These are phyloP conservation scores for Cephalopterus ornatus DNA, from an alignment of 2,113 vertebrate genomes.

Conservation along the genomic window DNA sequence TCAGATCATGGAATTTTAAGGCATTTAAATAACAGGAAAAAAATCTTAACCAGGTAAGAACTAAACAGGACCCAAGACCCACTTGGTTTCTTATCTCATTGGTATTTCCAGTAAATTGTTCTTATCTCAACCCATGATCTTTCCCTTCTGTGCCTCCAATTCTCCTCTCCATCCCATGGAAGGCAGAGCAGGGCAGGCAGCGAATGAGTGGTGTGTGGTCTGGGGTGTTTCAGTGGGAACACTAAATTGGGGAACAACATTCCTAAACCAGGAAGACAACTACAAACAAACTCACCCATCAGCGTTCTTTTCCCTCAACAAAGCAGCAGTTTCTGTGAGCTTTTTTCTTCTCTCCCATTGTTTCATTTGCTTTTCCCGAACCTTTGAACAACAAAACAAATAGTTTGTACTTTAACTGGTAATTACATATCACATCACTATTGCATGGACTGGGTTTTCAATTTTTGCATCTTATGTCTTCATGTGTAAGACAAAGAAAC, in stretches of 20 bases:
- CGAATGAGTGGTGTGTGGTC: neutral
- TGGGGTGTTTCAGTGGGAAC: neutral
- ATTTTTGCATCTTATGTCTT: neutral
- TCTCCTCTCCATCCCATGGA: neutral
- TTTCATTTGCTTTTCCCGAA: constrained; percentile 83
- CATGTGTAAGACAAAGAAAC: neutral
- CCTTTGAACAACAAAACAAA: constrained; percentile 71
- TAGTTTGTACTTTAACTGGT: neutral
- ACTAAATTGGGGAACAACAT: neutral
- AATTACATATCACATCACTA: neutral
- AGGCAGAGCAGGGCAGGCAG: neutral
- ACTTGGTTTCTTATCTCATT: neutral
- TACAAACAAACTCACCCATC: constrained; percentile 83
- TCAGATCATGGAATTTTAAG: neutral
- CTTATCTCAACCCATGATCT: neutral
- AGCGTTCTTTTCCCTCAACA: constrained; percentile 85
- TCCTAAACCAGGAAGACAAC: neutral
- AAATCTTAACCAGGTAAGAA: neutral
- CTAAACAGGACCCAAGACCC: neutral
- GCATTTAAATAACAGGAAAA: neutral
- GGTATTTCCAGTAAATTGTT: neutral
- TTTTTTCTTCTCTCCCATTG: constrained; percentile 87
- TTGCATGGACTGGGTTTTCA: neutral
- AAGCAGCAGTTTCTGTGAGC: constrained; percentile 78
- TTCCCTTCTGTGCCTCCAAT: neutral